A percentile compares a stretch with the other conserved stretches of the same genome.
Evolutionary conservation across 2,888 invertebrate genomes (phyloP).

Genomic region (Euplexia lucipara): DNA sequence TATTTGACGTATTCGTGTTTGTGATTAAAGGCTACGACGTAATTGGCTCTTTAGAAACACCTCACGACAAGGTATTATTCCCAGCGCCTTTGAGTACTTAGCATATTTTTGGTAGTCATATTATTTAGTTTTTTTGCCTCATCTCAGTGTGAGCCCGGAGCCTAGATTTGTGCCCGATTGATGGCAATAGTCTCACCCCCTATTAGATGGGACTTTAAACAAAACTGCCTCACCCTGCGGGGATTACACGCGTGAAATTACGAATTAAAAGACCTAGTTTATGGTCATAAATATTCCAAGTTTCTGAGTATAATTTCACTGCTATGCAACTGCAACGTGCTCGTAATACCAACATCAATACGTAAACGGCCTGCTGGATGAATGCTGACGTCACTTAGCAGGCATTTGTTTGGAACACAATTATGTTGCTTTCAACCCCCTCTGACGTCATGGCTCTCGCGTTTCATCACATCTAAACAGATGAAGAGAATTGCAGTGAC

Average conservation of each 20-base stretch:
- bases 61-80: no score
- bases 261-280: neutral
- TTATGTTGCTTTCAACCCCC: slow-evolving; percentile 34
- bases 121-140: no score
- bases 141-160: no score
- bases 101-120: neutral
- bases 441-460: slow-evolving; percentile 38
- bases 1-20: no score
- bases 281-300: neutral
- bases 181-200: no score
- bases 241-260: no score
- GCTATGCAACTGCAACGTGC: neutral
- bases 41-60: neutral
- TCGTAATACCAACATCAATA: slow-evolving; percentile 21
- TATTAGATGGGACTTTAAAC: no score
- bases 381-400: slow-evolving; percentile 27
- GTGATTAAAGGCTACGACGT: neutral
- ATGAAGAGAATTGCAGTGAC: slow-evolving; percentile 31
- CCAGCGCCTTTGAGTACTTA: neutral
- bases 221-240: neutral
- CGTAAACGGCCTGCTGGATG: slow-evolving; percentile 20
- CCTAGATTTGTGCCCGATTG: no score
- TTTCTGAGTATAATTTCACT: neutral
- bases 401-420: slow-evolving; percentile 38
- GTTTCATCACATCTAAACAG: slow-evolving; percentile 12